Percentiles rank a stretch among this genome's conserved stretches.
Evolutionary conservation across 2,888 invertebrate genomes (phyloP).

Genomic region (Tiliacea citrago): DNA sequence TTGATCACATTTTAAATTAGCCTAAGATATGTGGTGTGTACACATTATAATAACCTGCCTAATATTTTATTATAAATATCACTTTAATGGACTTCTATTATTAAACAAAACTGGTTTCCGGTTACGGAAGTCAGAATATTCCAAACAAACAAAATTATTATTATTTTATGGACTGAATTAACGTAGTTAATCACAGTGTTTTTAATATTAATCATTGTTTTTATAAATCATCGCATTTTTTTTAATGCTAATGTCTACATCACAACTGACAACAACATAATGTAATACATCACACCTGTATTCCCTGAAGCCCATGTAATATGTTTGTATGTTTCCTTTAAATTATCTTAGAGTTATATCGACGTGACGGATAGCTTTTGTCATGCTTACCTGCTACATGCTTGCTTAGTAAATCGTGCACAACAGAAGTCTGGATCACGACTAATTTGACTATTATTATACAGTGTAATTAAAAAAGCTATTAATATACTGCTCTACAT

Average conservation of each 20-base stretch:
- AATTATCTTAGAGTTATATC: conserved; percentile 7
- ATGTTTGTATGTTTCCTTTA: neutral
- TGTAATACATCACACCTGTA: too few species aligned
- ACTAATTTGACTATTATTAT: conserved; percentile 24
- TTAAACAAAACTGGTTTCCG: conserved; percentile 24
- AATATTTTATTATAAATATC: neutral
- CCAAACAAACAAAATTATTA: conserved; percentile 21
- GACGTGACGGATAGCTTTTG: neutral
- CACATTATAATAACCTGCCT: neutral
- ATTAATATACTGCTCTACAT: conserved; percentile 40
- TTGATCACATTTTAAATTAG: too few species aligned
- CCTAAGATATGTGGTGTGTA: too few species aligned
- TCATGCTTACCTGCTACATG: conserved; percentile 11
- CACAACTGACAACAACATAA: too few species aligned
- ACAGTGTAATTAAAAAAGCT: conserved; percentile 57
- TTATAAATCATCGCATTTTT: neutral
- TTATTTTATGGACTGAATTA: neutral
- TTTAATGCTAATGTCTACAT: too few species aligned
- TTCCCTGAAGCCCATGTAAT: too few species aligned
- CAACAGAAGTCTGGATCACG: conserved; percentile 4
- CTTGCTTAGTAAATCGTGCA: conserved; percentile 19
- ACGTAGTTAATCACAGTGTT: neutral
- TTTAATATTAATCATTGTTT: neutral
- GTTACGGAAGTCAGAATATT: conserved; percentile 13
- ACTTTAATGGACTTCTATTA: neutral